Conservation (phyloP, 2,797 vertebrate genomes). For the Sorex maritimensis region DNA sequence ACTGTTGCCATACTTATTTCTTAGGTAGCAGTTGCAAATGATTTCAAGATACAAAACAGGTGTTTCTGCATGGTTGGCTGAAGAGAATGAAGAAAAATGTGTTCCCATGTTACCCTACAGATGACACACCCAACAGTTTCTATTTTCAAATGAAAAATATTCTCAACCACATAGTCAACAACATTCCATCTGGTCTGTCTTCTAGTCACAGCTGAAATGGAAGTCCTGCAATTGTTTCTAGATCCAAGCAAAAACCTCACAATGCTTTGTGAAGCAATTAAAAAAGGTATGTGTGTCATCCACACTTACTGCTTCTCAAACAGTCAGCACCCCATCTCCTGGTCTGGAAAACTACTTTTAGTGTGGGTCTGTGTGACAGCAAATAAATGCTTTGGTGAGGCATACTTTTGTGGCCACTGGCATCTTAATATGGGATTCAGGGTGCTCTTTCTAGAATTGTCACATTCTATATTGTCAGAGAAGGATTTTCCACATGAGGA, state of each 20-base stretch:
- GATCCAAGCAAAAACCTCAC: constrained; percentile 42
- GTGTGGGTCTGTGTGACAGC: constrained; percentile 25
- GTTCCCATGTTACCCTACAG: constrained; percentile 78
- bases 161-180: constrained; percentile 65
- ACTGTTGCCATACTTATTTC: constrained; percentile 83
- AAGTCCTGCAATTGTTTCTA: constrained; percentile 57
- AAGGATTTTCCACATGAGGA: constrained; percentile 26
- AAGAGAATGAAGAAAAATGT: constrained; percentile 84
- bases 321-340: constrained; percentile 33
- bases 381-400: constrained; percentile 64
- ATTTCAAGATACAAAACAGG: constrained; percentile 79
- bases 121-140: constrained; percentile 76
- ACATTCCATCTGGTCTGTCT: constrained; percentile 73
- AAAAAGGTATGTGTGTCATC: constrained; percentile 36
- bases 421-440: constrained; percentile 11
- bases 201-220: constrained; percentile 64
- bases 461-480: constrained; percentile 2
- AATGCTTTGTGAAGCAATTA: constrained; percentile 73
- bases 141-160: constrained; percentile 82
- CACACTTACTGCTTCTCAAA: constrained; percentile 55
- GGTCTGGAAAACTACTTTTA: constrained; percentile 71
- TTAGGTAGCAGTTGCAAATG: constrained; percentile 78
- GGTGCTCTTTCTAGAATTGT: constrained; percentile 35
- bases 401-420: background rate
- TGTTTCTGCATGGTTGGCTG: constrained; percentile 80